Evolutionary conservation across 2,888 invertebrate genomes (phyloP), one percentile per base, ranked within the genome.

Genomic region (Leptothorax acervorum): DNA sequence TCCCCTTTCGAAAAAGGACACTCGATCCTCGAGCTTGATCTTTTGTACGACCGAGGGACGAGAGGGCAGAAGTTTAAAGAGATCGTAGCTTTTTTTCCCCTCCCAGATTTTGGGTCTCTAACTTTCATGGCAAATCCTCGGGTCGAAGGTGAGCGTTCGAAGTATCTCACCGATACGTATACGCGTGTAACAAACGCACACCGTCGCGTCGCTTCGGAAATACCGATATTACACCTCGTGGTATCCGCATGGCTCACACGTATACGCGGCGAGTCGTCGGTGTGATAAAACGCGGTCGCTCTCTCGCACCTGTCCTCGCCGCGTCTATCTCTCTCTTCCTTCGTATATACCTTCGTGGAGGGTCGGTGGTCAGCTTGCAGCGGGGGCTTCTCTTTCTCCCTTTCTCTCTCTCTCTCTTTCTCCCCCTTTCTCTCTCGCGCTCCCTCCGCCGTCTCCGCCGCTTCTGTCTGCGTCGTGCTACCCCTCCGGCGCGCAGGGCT

Each of bases 361-460:
- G 88, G 86, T 86, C 85, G 88, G 62, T 89, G 88, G 87, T 89
- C 91, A 89, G 90, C 89, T 88, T 84, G 76, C 74, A 81, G 60
- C 88, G 18, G 60, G 60, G 62, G 63, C 51, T 82, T 53, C 84
- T 86, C 85, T 62, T 60, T 23, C 63, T 11, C 45, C 65, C 53
- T 60, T 23, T 31, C 81, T 81, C 70, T 57, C 51, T 5, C 18
- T 18, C 53, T 9, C 53, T 4, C 66, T 18, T 39, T 18, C 71
- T 68, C 76, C 42, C 70, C 45, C n/a, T 8, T 15, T 48, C 35
- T 42, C 11, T 28, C 39, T 23, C 11, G 8, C 70, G 35, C 68
- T 71, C 76, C 53, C 76, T 51, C n/a, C 45, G 23, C 9, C 78
- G 48, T 82, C 65, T 79, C 66, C 31, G 35, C 78, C 48, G 53